Conservation (phyloP, 2,888 invertebrate genomes). For the Sinohyriopsis cumingii region DNA sequence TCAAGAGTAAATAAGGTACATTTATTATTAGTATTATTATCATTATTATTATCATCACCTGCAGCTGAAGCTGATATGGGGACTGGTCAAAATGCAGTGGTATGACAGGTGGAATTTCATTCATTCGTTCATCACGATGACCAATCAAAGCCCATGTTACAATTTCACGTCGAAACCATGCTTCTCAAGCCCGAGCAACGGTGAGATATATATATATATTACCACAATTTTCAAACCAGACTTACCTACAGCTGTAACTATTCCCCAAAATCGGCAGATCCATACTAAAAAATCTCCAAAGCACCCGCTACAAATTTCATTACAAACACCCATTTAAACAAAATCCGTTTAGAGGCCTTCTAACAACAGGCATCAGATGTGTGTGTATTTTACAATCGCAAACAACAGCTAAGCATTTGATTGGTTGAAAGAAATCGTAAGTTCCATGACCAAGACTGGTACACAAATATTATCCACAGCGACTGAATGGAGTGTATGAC, state of each 20-base stretch:
- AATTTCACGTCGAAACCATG: constrained; percentile 1
- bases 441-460: constrained; percentile 3
- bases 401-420: constrained; percentile 10
- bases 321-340: constrained; percentile 29
- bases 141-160: constrained; percentile 15
- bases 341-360: neutral
- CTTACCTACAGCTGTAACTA: constrained; percentile 50
- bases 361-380: too few species aligned
- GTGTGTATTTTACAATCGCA: neutral
- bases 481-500: too few species aligned
- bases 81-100: neutral
- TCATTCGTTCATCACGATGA: constrained; percentile 5
- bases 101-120: constrained; percentile 8
- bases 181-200: constrained; percentile 2
- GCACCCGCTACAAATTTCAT: constrained; percentile 22
- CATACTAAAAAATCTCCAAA: constrained; percentile 40
- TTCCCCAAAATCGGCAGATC: constrained; percentile 45
- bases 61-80: too few species aligned
- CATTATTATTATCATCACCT: too few species aligned
- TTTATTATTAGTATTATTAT: too few species aligned
- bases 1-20: too few species aligned
- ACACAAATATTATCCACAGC: too few species aligned
- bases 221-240: neutral
- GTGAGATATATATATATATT: neutral
- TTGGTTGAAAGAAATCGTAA: constrained; percentile 28